These are phyloP conservation scores for Peromyscus eremicus DNA, from an alignment of 2,797 vertebrate species.

Conservation along the genomic window DNA sequence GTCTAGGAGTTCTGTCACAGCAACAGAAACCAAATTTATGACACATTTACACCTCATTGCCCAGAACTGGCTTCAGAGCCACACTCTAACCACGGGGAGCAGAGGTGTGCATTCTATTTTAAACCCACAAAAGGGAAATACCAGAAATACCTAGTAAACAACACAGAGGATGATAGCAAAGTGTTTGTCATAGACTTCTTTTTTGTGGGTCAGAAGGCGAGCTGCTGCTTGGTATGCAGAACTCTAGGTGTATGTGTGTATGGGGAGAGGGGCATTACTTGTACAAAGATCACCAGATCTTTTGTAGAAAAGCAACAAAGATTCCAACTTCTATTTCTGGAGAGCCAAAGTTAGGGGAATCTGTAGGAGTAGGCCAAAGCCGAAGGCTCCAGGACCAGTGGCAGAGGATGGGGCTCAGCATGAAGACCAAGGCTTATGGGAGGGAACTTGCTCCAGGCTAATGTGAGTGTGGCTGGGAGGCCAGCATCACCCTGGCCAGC, in stretches of 20 bases:
- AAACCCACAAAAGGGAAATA: conserved; percentile 10
- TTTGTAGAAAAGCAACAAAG: conserved; percentile 41
- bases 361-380: not conserved
- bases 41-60: not conserved
- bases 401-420: not conserved
- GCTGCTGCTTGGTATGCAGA: not conserved
- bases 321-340: conserved; percentile 40
- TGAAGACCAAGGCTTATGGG: not conserved
- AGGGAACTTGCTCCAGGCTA: not conserved
- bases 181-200: not conserved
- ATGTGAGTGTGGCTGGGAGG: not conserved
- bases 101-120: conserved; percentile 27
- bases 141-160: conserved; percentile 19
- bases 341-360: conserved; percentile 19
- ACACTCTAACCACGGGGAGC: not conserved
- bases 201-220: not conserved
- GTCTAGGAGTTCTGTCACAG: not conserved
- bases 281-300: not conserved
- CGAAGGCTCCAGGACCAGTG: not conserved
- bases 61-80: not conserved
- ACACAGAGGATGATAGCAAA: not conserved
- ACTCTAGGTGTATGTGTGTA: not conserved
- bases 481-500: not conserved
- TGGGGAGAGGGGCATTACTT: not conserved
- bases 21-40: not conserved